Evolutionary conservation across 2,888 invertebrate genomes (phyloP), one percentile per base, ranked within the genome.

Genomic region (Volucella inanis): DNA sequence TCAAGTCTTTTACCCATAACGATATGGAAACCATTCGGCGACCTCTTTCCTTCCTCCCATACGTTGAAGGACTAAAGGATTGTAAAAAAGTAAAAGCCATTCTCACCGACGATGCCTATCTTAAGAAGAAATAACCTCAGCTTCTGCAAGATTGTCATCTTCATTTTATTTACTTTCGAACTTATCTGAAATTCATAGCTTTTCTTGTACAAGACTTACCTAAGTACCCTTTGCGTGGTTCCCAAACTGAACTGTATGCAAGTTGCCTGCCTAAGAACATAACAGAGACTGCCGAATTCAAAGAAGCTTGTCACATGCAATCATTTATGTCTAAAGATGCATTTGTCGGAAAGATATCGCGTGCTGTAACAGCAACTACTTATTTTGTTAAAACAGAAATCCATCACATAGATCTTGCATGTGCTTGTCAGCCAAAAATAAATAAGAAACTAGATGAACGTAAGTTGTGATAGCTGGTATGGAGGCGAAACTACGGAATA

Each of bases 301-400:
- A 94, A 89, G 95, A 96, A 88, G 95, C 95, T 88, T 93, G 96
- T 91, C 95, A 96, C 89, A 91, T 97, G 31, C 90, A 98, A 15
- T 93, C 94, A 77, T 95, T 97, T 89, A 94, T 96, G 90, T 96
- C 97, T 0, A 96, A 96, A 93, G 93, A 95, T 68, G 97, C 96
- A 90, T 92, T 98, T 75, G 89, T 94, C 1, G 87, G 88, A 0
- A 94, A 94, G 89, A 88, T 95, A 0, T 87, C 89, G 4, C 91
- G 91, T 80, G 91, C 93, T 10, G 87, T 91, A 1, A 88, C 87
- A 45, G 65, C 78, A 31, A 90, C 91, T 0, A 89, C 90, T 54
- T 86, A 89, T 14, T 92, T 91, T 81, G 81, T 90, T n/a, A 76
- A 84, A 15, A 71, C 88, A 15, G 89, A 92, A 71, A 88, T 90